These are phyloP conservation scores for Cephalopachus bancanus DNA, from an alignment of 2,797 vertebrate species.

Conservation along the genomic window DNA sequence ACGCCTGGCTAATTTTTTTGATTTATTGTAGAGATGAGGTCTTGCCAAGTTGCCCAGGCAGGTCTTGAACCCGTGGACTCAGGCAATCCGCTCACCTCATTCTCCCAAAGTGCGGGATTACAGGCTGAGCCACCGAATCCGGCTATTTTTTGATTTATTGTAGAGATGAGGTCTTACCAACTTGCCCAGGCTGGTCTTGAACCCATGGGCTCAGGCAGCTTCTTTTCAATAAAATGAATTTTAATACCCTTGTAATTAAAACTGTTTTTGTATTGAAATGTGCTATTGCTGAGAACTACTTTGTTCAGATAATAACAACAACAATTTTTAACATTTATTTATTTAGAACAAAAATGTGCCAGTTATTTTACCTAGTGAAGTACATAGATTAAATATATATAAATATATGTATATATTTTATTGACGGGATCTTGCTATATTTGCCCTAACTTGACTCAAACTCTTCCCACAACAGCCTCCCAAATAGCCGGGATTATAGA, in stretches of 20 bases:
- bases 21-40: neutral
- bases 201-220: neutral
- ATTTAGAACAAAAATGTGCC: neutral
- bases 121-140: neutral
- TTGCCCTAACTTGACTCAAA: too few species aligned
- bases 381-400: neutral
- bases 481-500: too few species aligned
- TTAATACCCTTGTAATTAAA: conserved; percentile 28
- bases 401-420: too few species aligned
- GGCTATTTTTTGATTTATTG: too few species aligned
- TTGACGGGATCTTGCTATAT: too few species aligned
- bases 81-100: neutral
- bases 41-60: neutral
- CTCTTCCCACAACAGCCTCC: too few species aligned
- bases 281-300: neutral
- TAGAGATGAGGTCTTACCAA: too few species aligned
- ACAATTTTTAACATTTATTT: conserved; percentile 36
- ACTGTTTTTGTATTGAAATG: conserved; percentile 10
- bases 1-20: too few species aligned
- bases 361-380: conserved; percentile 25
- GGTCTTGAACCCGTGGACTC: neutral
- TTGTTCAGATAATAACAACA: conserved; percentile 18
- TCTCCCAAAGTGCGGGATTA: neutral
- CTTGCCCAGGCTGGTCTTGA: too few species aligned
- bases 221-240: conserved; percentile 55